A percentile compares a stretch with the other conserved stretches of the same genome.
phyloP scores from a whole-genome alignment of 2,113 vertebrate genomes.

The Phalacrocorax carbo region DNA sequence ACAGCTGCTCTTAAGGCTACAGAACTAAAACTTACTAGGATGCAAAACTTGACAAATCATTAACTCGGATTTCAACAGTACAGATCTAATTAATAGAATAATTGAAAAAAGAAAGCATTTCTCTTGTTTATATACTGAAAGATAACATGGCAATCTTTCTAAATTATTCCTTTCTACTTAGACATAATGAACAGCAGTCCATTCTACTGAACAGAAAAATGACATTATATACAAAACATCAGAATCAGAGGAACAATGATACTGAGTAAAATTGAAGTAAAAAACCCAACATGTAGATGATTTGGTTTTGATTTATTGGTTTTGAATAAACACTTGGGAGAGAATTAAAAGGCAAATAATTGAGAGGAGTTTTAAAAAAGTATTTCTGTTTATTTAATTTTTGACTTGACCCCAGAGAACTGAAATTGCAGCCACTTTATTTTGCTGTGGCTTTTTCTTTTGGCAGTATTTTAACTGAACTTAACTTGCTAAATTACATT shows the following conservation, averaged over 20 bases:
- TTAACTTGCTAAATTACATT: neutral
- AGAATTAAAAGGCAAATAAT: neutral
- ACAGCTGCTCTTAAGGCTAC: constrained; percentile 38
- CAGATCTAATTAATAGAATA: neutral
- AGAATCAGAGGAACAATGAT: neutral
- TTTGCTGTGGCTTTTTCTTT: neutral
- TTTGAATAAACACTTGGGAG: neutral
- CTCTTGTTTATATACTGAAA: neutral
- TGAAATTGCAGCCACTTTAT: neutral
- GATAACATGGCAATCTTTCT: neutral
- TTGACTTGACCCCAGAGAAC: neutral
- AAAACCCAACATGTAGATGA: neutral
- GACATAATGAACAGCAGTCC: neutral
- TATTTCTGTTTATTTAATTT: neutral
- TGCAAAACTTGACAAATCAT: neutral
- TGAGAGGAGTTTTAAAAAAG: neutral
- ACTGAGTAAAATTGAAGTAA: neutral
- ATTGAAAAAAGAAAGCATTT: neutral
- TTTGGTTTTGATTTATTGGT: neutral
- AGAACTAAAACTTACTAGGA: constrained; percentile 2
- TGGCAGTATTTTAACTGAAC: neutral
- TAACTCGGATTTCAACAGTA: neutral
- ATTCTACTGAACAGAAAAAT: neutral
- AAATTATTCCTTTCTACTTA: neutral
- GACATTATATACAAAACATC: neutral